Conservation (phyloP, 2,113 vertebrate species). For the Setophaga kirtlandii region DNA sequence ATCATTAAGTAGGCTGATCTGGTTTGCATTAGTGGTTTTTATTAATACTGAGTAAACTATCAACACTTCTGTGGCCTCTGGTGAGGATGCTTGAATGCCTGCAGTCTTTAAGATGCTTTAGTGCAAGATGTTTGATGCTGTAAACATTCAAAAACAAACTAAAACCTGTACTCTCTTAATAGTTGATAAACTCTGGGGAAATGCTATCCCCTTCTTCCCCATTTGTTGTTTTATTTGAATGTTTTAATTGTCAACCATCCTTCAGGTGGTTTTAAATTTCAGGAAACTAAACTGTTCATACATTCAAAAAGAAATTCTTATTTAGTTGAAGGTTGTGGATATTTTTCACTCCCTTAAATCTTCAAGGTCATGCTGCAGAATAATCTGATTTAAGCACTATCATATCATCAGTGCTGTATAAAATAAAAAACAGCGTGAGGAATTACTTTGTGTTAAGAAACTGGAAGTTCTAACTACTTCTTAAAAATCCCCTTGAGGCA, state of each 20-base stretch:
- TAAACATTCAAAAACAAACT: background rate
- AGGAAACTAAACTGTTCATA: background rate
- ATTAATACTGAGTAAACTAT: background rate
- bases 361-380: constrained; percentile 30
- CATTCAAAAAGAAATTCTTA: background rate
- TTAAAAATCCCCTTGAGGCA: background rate
- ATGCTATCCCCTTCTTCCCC: background rate
- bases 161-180: background rate
- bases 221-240: background rate
- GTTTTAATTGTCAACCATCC: background rate
- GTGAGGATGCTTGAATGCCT: background rate
- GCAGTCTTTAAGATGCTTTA: background rate
- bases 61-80: background rate
- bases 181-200: background rate
- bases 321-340: background rate
- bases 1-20: background rate
- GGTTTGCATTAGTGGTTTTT: background rate
- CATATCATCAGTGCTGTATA: background rate
- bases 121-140: background rate
- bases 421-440: background rate
- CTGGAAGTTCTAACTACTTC: background rate
- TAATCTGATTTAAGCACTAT: background rate
- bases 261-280: background rate
- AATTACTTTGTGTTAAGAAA: constrained; percentile 10
- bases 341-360: background rate